phyloP scores from a whole-genome alignment of 2,888 invertebrate genomes.

The Pinctada fucata region DNA sequence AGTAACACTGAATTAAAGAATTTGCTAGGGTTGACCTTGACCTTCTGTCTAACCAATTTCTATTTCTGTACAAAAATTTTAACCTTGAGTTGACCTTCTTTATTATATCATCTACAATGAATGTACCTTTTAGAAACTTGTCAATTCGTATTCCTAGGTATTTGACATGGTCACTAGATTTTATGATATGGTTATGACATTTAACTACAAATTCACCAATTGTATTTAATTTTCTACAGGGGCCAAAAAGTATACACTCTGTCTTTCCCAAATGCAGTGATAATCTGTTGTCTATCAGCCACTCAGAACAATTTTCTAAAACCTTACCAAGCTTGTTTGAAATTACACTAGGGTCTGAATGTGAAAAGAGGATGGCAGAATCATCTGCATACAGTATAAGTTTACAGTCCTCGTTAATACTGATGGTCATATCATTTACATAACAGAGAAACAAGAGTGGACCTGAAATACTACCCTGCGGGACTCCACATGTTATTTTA shows the following conservation, averaged over 20 bases:
- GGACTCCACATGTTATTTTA: neutral
- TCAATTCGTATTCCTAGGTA: neutral
- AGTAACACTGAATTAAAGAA: no score
- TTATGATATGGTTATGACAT: neutral
- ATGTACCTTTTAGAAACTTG: neutral
- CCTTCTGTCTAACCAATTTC: no score
- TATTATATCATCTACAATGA: neutral
- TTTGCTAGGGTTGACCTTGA: no score
- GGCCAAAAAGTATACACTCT: neutral
- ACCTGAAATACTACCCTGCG: neutral
- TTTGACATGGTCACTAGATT: neutral
- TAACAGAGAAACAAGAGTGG: slow-evolving; percentile 4
- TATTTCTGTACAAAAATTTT: no score
- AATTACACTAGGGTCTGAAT: neutral
- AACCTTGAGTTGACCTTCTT: no score
- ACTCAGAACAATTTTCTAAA: neutral
- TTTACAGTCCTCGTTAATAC: slow-evolving; percentile 20
- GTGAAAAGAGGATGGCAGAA: neutral
- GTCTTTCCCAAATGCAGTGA: neutral
- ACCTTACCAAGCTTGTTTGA: slow-evolving; percentile 3
- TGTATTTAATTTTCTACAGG: neutral
- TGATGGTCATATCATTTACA: slow-evolving; percentile 9
- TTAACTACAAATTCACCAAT: no score
- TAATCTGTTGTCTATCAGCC: neutral
- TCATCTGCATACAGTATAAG: slow-evolving; percentile 17